phyloP scores from a whole-genome alignment of 2,888 invertebrate species.

The Zygaena filipendulae region DNA sequence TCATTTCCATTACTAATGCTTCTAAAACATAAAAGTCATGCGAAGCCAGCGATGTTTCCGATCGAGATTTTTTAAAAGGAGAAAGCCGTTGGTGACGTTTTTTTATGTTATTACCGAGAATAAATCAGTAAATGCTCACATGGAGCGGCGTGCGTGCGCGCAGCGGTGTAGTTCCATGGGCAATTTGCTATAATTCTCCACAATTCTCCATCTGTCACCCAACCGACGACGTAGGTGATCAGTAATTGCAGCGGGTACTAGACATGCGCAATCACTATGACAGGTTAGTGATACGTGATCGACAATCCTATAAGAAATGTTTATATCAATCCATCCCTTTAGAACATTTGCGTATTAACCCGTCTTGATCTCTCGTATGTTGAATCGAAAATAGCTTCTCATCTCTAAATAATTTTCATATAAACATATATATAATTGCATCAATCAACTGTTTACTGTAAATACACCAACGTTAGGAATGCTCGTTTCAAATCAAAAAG shows the following conservation, averaged over 20 bases:
- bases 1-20: slow-evolving; percentile 21
- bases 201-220: slow-evolving; percentile 11
- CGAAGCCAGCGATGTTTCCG: slow-evolving; percentile 11
- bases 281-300: too few relatives aligned
- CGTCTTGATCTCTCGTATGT: too few relatives aligned
- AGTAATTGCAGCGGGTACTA: neutral
- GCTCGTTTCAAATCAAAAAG: too few relatives aligned
- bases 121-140: slow-evolving; percentile 15
- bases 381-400: too few relatives aligned
- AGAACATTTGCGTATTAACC: too few relatives aligned
- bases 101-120: slow-evolving; percentile 20
- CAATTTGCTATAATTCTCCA: slow-evolving; percentile 26
- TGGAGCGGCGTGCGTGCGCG: slow-evolving; percentile 10
- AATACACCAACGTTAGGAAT: too few relatives aligned
- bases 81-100: slow-evolving; percentile 23
- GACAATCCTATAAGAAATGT: slow-evolving; percentile 20
- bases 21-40: slow-evolving; percentile 14
- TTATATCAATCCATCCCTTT: slow-evolving; percentile 9
- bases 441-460: too few relatives aligned
- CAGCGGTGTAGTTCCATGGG: slow-evolving; percentile 19
- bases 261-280: too few relatives aligned
- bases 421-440: too few relatives aligned
- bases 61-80: slow-evolving; percentile 15
- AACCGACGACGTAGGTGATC: slow-evolving; percentile 8
- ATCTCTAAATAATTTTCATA: too few relatives aligned